These are phyloP conservation scores for Aporrectodea caliginosa DNA, from an alignment of 1,140 invertebrate genomes.

Conservation along the genomic window DNA sequence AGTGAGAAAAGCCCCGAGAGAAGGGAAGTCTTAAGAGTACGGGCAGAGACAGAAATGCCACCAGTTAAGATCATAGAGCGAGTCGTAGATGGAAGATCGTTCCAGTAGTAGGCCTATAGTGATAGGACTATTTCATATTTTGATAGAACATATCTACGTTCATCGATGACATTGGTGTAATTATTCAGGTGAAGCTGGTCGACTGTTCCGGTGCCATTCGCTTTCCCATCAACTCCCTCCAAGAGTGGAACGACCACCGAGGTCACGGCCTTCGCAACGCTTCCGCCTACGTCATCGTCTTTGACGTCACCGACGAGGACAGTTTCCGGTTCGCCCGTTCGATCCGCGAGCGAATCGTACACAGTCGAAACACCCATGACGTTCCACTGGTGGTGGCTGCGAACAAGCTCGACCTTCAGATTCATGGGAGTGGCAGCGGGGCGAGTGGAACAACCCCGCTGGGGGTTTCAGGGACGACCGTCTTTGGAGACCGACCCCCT, in stretches of 20 bases:
- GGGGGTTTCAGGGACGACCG: background rate
- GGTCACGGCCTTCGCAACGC: constrained; percentile 70
- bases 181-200: constrained; percentile 66
- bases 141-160: too few relatives aligned
- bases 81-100: too few relatives aligned
- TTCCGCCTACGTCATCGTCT: constrained; percentile 85
- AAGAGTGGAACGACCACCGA: constrained; percentile 81
- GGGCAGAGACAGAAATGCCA: too few relatives aligned
- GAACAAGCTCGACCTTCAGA: background rate
- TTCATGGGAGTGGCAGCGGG: background rate
- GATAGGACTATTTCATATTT: too few relatives aligned
- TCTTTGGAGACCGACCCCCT: constrained; percentile 26
- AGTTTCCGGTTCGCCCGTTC: constrained; percentile 82
- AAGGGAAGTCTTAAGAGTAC: too few relatives aligned
- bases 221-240: constrained; percentile 69
- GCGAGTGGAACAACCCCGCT: too few relatives aligned
- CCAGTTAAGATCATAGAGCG: too few relatives aligned
- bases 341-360: constrained; percentile 87
- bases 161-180: too few relatives aligned
- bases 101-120: too few relatives aligned
- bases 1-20: too few relatives aligned
- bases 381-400: background rate
- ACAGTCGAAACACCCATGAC: constrained; percentile 58
- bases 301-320: constrained; percentile 84
- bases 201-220: constrained; percentile 80